These are phyloP conservation scores for Chondrosia reniformis DNA, from an alignment of 37 sponge, comb jelly and placozoan species.

Conservation along the genomic window DNA sequence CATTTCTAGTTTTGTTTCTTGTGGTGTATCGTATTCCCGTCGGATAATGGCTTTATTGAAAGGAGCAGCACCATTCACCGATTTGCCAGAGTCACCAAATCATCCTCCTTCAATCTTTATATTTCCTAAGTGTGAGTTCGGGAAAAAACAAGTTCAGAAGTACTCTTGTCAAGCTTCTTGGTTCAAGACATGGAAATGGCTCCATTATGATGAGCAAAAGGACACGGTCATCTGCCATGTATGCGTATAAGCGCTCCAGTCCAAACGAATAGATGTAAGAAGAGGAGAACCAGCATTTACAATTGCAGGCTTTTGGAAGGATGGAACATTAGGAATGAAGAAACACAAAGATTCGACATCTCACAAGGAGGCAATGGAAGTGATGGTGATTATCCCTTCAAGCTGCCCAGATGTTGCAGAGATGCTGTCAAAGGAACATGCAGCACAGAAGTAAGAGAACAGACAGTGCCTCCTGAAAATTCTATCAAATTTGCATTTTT, in stretches of 20 bases:
- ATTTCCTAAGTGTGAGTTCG: neutral
- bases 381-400: neutral
- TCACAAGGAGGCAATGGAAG: neutral
- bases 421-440: neutral
- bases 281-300: neutral
- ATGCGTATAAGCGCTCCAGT: neutral
- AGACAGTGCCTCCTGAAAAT: neutral
- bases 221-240: neutral
- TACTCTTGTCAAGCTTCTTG: neutral
- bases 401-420: neutral
- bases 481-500: neutral
- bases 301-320: neutral
- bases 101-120: neutral
- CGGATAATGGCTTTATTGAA: neutral
- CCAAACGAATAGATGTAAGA: neutral
- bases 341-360: neutral
- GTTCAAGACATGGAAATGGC: slow-evolving; percentile 1
- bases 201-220: neutral
- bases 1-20: too few relatives aligned
- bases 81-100: neutral
- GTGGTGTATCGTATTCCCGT: too few relatives aligned
- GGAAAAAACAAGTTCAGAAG: neutral
- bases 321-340: neutral
- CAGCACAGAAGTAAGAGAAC: neutral
- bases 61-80: neutral